phyloP scores from a whole-genome alignment of 23 tunicate species.

The Trididemnum nubilum region DNA sequence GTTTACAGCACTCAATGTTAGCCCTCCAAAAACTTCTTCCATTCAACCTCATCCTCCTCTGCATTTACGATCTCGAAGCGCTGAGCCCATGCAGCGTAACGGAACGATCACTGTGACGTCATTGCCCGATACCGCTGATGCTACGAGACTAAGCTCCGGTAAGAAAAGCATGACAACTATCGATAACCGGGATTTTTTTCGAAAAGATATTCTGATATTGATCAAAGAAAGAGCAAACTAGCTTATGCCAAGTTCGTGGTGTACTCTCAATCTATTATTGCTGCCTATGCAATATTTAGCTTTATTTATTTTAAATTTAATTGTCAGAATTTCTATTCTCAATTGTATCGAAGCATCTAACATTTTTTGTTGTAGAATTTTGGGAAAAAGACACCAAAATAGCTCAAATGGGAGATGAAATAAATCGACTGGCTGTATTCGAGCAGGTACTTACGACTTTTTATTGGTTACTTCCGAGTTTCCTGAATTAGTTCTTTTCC shows the following conservation, averaged over 20 bases:
- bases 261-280: too few relatives aligned
- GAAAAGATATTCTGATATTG: too few relatives aligned
- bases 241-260: too few relatives aligned
- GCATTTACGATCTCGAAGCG: conserved; percentile 32
- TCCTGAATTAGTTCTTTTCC: not conserved
- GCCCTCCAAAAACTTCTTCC: conserved; percentile 11
- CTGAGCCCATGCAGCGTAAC: conserved; percentile 9
- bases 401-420: conserved; percentile 76
- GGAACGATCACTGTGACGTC: not conserved
- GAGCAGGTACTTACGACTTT: conserved; percentile 58
- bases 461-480: too few relatives aligned
- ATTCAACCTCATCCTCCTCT: conserved; percentile 66
- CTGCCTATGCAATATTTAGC: too few relatives aligned
- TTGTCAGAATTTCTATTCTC: too few relatives aligned
- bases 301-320: too few relatives aligned
- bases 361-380: too few relatives aligned
- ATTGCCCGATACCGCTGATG: not conserved
- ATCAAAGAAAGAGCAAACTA: too few relatives aligned
- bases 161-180: too few relatives aligned
- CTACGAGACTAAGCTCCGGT: not conserved
- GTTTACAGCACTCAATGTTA: not conserved
- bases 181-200: too few relatives aligned
- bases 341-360: too few relatives aligned
- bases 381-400: conserved; percentile 64
- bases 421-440: conserved; percentile 56